Evolutionary conservation across 2,888 invertebrate species (phyloP).

Genomic region (Dysmachus trigonus): DNA sequence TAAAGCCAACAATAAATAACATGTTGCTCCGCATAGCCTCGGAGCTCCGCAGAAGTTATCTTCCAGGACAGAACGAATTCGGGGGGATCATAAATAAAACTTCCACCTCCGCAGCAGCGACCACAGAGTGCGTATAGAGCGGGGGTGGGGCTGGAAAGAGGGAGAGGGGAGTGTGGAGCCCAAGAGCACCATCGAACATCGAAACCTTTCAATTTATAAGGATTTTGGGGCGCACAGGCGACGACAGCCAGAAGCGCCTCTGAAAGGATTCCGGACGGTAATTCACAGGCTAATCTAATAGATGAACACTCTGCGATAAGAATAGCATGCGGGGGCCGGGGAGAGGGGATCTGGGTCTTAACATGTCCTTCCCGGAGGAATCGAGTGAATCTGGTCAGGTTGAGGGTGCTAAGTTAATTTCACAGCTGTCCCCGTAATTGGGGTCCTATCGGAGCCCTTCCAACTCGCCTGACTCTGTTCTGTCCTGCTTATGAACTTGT

Average conservation of each 20-base stretch:
- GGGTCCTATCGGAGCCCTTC: neutral
- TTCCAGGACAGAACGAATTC: neutral
- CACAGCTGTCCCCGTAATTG: conserved; percentile 1
- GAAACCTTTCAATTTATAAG: conserved; percentile 37
- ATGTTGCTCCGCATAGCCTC: neutral
- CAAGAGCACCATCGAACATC: neutral
- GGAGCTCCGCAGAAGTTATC: neutral
- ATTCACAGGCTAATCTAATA: conserved; percentile 31
- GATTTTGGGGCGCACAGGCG: neutral
- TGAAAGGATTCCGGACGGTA: conserved; percentile 23
- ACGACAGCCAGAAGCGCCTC: neutral
- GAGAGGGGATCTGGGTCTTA: neutral
- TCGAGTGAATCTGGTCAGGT: neutral
- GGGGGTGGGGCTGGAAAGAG: neutral
- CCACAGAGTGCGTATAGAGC: conserved; percentile 1
- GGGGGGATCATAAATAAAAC: conserved; percentile 25
- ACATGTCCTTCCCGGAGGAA: neutral
- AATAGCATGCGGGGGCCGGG: neutral
- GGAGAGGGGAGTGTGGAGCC: too few species aligned
- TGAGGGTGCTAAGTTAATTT: neutral
- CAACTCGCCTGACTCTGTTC: neutral
- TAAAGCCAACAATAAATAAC: conserved; percentile 31
- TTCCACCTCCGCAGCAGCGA: conserved; percentile 6
- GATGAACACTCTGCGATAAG: conserved; percentile 23
- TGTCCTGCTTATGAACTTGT: neutral